Evolutionary conservation across 2,888 invertebrate species (phyloP).

Genomic region (Esperia sulphurella): DNA sequence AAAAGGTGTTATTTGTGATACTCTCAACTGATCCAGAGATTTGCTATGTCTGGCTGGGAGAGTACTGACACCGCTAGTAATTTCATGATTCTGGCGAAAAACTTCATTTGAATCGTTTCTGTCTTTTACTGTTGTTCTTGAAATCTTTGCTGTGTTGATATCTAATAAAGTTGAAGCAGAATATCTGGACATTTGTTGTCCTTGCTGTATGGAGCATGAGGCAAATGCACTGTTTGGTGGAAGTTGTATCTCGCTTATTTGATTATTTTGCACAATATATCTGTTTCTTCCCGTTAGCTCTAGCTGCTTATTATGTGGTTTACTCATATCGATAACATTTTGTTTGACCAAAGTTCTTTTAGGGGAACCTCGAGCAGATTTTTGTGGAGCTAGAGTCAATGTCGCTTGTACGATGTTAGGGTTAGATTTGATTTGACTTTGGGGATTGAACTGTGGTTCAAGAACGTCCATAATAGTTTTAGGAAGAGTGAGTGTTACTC

Average conservation of each 20-base stretch:
- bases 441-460: constrained; percentile 76
- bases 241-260: constrained; percentile 74
- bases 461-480: constrained; percentile 75
- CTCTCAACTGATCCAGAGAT: constrained; percentile 87
- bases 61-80: constrained; percentile 71
- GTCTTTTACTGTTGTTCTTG: constrained; percentile 46
- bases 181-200: constrained; percentile 76
- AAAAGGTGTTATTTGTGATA: constrained; percentile 65
- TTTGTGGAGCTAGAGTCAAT: constrained; percentile 81
- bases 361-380: constrained; percentile 65
- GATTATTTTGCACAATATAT: constrained; percentile 75
- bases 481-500: constrained; percentile 73
- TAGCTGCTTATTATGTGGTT: constrained; percentile 65
- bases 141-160: constrained; percentile 53
- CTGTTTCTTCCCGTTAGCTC: constrained; percentile 72
- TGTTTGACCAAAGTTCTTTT: constrained; percentile 70
- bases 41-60: constrained; percentile 88
- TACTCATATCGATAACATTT: constrained; percentile 59
- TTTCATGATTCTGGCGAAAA: constrained; percentile 59
- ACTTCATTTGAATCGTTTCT: constrained; percentile 49
- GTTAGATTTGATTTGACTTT: constrained; percentile 49
- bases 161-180: constrained; percentile 80
- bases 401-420: constrained; percentile 81
- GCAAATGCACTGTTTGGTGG: constrained; percentile 63
- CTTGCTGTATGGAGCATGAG: constrained; percentile 67